Evolutionary conservation across 1,140 invertebrate genomes (phyloP), one percentile per base, ranked within the genome.

Genomic region (Rhysida immarginata): DNA sequence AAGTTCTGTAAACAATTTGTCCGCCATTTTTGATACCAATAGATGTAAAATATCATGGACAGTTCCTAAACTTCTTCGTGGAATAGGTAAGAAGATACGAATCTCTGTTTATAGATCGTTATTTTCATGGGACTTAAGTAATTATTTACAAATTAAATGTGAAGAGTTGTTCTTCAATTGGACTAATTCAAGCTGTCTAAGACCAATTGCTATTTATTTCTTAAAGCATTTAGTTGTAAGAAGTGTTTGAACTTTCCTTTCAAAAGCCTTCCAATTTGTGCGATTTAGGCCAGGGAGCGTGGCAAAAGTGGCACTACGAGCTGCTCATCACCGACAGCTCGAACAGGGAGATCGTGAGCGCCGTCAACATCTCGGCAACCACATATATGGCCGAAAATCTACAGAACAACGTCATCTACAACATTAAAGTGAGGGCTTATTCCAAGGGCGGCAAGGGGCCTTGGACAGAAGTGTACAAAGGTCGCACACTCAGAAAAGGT

Each of bases 271-370:
- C 16, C 5, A 35, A 35, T 35, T n/a, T n/a, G n/a, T n/a, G n/a
- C n/a, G n/a, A n/a, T 60, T 14, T 45, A 68, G 69, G 69, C 8
- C 50, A 45, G 26, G 62, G 81, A 0, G 83, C 88, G 0, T 92
- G 85, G 80, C 81, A 84, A 61, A 79, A 81, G 58, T 94, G 88
- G 87, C 78, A 76, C 0, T 96, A 90, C 67, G 81, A 86, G 64
- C 71, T 96, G 20, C 79, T 81, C 59, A 75, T 89, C 0, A 78
- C 77, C 58, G 77, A 83, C 60, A 68, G 72, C 35, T 72, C 68
- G 43, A 72, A 80, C 45, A 82, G 85, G 20, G 48, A 60, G 41
- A 59, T 64, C 18, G 41, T 55, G 55, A 23, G 51, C 18, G 51
- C 61, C 56, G 53, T 63, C 13, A 78, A 73, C 1, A 74, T 77